Base-by-base conservation (phyloP, 2,797 vertebrate genomes). In the Petrocephalus schoutedeni region DNA sequence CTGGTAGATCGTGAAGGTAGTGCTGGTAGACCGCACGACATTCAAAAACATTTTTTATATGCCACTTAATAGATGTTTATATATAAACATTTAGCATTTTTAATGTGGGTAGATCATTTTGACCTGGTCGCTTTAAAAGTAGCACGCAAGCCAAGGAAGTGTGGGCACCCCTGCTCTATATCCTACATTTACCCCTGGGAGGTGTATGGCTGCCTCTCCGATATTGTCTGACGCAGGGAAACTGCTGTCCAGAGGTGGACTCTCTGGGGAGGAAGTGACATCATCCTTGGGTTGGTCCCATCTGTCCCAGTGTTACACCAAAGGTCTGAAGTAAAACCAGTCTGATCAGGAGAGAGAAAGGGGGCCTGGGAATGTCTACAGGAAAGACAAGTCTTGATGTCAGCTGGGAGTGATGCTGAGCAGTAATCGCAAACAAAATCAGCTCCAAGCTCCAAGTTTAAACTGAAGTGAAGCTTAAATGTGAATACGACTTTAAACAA, bases 351-450 rank as follows among this genome's bases (percentile, higher is more conserved):
- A 88, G 82, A 92, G 87, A 93, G 93, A 92, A 92, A 89, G 91
- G 91, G 89, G 93, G 91, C 71, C 92, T 90, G 91, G 89, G 90
- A 91, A 59, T 90, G 90, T 93, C 94, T 95, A 93, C 14, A n/a
- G 87, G 92, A 45, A 77, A 77, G 6, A 77, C 8, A 77, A 45
- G 36, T 77, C 41, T 0, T 45, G 36, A 45, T 45, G 71, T 71
- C 64, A 71, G 16, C 71, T n/a, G 19, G 7, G 2, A 2, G 4
- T 57, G 71, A n/a, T 2, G 10, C 2, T 9, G 19, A 58, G 19
- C 36, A 14, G 45, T 51, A 49, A 41, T 56, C 14, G 16, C n/a
- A 32, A 23, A 16, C 36, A 41, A 77, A 77, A 45, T 77, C 32
- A 45, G 1, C 36, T 77, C 36, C 0, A 45, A 77, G 16, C 14